phyloP scores from a whole-genome alignment of 2,797 vertebrate species.

The Rhinichthys osculus region DNA sequence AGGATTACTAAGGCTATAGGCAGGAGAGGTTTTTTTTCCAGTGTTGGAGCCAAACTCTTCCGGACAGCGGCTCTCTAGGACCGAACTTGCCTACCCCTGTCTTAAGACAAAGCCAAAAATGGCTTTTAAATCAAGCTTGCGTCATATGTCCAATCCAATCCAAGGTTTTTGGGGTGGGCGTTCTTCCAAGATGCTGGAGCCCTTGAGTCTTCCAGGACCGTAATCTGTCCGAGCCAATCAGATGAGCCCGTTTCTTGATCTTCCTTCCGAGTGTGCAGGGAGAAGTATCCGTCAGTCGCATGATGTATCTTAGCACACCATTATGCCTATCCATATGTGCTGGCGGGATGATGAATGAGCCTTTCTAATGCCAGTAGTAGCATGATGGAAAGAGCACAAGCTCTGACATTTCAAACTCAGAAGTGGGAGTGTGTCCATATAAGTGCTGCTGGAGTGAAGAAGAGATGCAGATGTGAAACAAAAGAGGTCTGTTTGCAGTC shows the following conservation, averaged over 20 bases:
- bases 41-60: too few species aligned
- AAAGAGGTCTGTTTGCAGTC: not conserved
- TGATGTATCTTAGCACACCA: constrained; percentile 19
- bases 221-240: not conserved
- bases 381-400: constrained; percentile 2
- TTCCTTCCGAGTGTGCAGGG: not conserved
- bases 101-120: not conserved
- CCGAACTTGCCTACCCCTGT: too few species aligned
- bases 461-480: not conserved
- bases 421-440: not conserved
- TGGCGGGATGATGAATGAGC: constrained; percentile 16
- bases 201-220: not conserved
- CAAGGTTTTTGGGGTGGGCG: not conserved
- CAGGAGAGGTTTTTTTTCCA: too few species aligned
- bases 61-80: too few species aligned
- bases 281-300: not conserved
- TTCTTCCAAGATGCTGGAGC: constrained; percentile 5
- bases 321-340: constrained; percentile 21
- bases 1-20: too few species aligned
- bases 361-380: constrained; percentile 1
- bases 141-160: too few species aligned
- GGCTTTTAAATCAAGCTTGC: not conserved
- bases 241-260: not conserved
- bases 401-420: constrained; percentile 16
- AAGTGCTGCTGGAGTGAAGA: too few species aligned